Base-by-base conservation (phyloP, 1,140 invertebrate species). In the Spodoptera litura region DNA sequence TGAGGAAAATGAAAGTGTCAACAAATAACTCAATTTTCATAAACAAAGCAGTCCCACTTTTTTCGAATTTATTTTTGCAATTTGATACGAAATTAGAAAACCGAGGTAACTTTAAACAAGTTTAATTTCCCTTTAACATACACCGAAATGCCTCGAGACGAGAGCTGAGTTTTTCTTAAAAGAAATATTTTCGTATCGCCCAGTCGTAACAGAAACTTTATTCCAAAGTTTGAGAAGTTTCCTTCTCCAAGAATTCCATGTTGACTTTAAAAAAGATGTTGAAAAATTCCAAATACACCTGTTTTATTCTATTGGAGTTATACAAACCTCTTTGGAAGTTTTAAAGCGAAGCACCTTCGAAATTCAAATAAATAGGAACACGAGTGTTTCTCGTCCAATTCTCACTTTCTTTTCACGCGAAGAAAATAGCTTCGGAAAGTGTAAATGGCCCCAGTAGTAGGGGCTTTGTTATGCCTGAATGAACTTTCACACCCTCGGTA, bases 401-500 rank as follows among this genome's bases (percentile, higher is more conserved):
- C 51, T 55, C 61, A 49, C 38, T 61, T 66, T 20, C 27, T 76
- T 66, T 76, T 76, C 61, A 66, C 61, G 51, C 20, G 52, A 76
- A 75, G 12, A 71, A 71, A 73, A 31, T 79, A 61, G 51, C 13
- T 72, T 71, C 31, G 15, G 25, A 77, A 80, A 80, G 53, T 72
- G 68, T 52, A 59, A 78, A 75, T 81, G 64, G 76, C 78, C 52
- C 68, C 61, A 35, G 52, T 79, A 64, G 82, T 81, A 83, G 68
- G 79, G 82, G 82, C 58, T 73, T 76, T 79, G 75, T 80, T 84
- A 80, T 75, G 78, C 76, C 64, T 78, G 62, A 82, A 78, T 78
- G 79, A 81, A 79, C 74, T 81, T 79, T 83, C 82, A 53, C 82
- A 81, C 79, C 82, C 79, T 71, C 76, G 27, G 25, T 77, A 55